Base-by-base conservation (phyloP, 2,797 vertebrate species). In the Megalops cyprinoides region DNA sequence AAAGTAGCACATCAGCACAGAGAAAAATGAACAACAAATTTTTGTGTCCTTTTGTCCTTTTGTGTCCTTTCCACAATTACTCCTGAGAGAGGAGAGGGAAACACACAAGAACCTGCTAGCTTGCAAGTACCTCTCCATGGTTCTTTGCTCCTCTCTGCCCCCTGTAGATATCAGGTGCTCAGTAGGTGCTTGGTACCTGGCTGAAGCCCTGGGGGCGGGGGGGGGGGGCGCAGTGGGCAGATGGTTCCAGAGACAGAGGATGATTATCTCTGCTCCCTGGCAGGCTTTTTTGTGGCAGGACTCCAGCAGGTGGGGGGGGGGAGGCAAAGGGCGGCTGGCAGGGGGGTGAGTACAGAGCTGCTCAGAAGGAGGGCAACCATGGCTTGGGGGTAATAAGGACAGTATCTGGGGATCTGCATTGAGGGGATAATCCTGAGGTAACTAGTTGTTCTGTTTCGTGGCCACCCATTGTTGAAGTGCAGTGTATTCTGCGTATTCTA, bases 171-270 rank as follows among this genome's bases (percentile, higher is more conserved):
- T 88, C 83, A 86, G 86, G 83, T 87, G 85, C 90, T 88, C 87
- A 86, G 90, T 89, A 89, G 90, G 84, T 87, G 85, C 90, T 88
- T 87, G 86, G 90, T 88, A 90, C 91, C 92, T 93, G 93, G 85
- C 85, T 85, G 79, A 23, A 58, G 81, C 84, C 89, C 86, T 82
- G 53, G 62, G 84, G 85, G 49, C 37, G 44, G n/a, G 28, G 18
- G 20, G n/a, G 55, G 23, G n/a, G 55, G 23, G 55, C 55, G 58
- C 23, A 86, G 87, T 86, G 91, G 93, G 89, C 94, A 95, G 93
- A 95, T 95, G 94, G 94, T 79, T 67, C 3, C 73, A 84, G 86
- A 85, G 62, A 85, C 74, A 34, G 82, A 86, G 86, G 86, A 79
- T 69, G 42, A 85, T 84, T 90, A 88, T 86, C 83, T 84, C 79